Percentiles rank a stretch among this genome's conserved stretches.
Evolutionary conservation across 2,888 invertebrate species (phyloP).

Genomic region (Galeopsomyia nigrocyanea): DNA sequence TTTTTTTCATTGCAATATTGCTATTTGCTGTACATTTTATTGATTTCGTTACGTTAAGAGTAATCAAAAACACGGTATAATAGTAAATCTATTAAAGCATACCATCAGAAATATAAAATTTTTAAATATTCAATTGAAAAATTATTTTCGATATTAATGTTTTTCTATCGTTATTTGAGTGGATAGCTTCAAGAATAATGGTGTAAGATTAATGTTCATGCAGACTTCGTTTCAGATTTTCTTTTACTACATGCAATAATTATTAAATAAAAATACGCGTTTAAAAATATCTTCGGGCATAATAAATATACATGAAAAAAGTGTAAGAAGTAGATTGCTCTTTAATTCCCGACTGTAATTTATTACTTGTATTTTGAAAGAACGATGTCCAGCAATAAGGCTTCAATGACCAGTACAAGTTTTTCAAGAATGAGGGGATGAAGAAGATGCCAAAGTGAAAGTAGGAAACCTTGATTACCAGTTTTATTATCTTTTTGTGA

Average conservation of each 20-base stretch:
- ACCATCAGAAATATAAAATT: too few species aligned
- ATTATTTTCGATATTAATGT: neutral
- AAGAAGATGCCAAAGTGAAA: slow-evolving; percentile 15
- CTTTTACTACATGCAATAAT: too few species aligned
- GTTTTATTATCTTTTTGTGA: neutral
- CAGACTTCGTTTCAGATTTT: neutral
- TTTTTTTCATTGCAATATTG: too few species aligned
- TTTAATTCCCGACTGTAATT: neutral
- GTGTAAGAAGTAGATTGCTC: neutral
- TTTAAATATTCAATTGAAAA: neutral
- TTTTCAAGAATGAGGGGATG: neutral
- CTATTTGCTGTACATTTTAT: too few species aligned
- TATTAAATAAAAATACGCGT: too few species aligned
- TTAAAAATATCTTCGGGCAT: neutral
- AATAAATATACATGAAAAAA: slow-evolving; percentile 1
- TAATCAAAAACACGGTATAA: too few species aligned
- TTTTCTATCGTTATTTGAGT: neutral
- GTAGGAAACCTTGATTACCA: slow-evolving; percentile 14
- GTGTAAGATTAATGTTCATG: neutral
- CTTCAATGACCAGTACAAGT: neutral
- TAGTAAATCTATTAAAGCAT: neutral
- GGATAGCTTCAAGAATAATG: neutral
- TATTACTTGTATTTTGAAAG: neutral
- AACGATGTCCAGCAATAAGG: too few species aligned
- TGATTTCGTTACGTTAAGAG: too few species aligned